Conservation (phyloP, 2,797 vertebrate genomes). For the Melanotaenia maccullochi region DNA sequence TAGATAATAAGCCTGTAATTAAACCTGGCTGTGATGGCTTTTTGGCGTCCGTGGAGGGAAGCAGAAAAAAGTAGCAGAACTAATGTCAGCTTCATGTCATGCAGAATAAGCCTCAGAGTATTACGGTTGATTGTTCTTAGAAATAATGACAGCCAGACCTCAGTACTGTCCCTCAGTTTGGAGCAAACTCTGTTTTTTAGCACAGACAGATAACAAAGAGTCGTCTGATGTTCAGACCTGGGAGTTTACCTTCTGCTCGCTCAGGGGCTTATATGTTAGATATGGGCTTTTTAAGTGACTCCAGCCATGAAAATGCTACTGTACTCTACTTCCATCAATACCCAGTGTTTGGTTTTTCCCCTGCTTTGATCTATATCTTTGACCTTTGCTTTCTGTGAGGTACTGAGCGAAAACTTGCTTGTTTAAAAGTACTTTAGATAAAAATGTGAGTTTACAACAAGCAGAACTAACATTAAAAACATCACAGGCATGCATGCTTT, state of each 20-base stretch:
- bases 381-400: constrained; percentile 28
- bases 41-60: constrained; percentile 50
- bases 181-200: constrained; percentile 21
- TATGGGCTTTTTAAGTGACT: constrained; percentile 38
- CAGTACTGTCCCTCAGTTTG: constrained; percentile 20
- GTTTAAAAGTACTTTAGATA: constrained; percentile 20
- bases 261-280: constrained; percentile 16
- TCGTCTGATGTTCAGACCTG: constrained; percentile 57
- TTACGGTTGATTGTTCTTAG: constrained; percentile 15
- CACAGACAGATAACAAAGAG: constrained; percentile 51
- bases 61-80: constrained; percentile 65
- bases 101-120: constrained; percentile 47
- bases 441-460: constrained; percentile 24
- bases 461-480: neutral
- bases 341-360: constrained; percentile 39
- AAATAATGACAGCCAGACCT: constrained; percentile 42
- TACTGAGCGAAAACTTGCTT: constrained; percentile 13
- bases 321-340: constrained; percentile 13
- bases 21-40: constrained; percentile 62
- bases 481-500: neutral
- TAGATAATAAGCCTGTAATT: constrained; percentile 68
- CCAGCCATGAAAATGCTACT: constrained; percentile 24
- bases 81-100: constrained; percentile 55
- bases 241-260: constrained; percentile 51
- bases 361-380: constrained; percentile 50